phyloP scores from a whole-genome alignment of 1,140 invertebrate species.

The Drosophila pruinosa region DNA sequence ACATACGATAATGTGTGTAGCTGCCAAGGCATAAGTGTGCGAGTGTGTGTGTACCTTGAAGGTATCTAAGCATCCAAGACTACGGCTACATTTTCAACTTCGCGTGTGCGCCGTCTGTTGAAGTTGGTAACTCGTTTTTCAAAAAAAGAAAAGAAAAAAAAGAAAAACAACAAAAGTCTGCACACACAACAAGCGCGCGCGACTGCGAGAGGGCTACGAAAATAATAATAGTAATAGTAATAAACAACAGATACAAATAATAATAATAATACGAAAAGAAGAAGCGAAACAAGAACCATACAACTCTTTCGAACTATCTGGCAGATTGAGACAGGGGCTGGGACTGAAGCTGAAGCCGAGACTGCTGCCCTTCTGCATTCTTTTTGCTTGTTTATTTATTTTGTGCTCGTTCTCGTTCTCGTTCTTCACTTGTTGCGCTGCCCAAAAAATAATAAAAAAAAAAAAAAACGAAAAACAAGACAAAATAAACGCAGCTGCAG shows the following conservation, averaged over 20 bases:
- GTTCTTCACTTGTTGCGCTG: conserved; percentile 67
- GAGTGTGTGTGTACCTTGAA: conserved; percentile 60
- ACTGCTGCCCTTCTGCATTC: conserved; percentile 68
- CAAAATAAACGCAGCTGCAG: conserved; percentile 46
- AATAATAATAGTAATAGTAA: conserved; percentile 37
- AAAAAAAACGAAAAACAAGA: neutral
- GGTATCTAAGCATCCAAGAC: conserved; percentile 78
- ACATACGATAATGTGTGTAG: neutral
- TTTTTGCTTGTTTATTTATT: conserved; percentile 70
- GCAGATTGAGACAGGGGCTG: conserved; percentile 31
- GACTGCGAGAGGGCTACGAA: conserved; percentile 46
- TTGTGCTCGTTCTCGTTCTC: conserved; percentile 21
- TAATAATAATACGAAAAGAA: conserved; percentile 20
- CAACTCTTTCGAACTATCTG: conserved; percentile 43
- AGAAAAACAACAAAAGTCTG: conserved; percentile 53
- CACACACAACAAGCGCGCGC: conserved; percentile 50
- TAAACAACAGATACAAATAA: conserved; percentile 20
- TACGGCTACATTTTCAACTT: conserved; percentile 40
- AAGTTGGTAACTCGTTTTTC: conserved; percentile 77
- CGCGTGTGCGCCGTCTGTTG: conserved; percentile 41
- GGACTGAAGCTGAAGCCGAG: neutral
- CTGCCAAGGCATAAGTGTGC: neutral
- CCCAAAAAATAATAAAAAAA: conserved; percentile 35
- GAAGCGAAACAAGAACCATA: conserved; percentile 32
- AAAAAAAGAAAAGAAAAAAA: conserved; percentile 34